These are phyloP conservation scores for Dasyornis broadbenti DNA, from an alignment of 2,113 vertebrate genomes.

Conservation along the genomic window DNA sequence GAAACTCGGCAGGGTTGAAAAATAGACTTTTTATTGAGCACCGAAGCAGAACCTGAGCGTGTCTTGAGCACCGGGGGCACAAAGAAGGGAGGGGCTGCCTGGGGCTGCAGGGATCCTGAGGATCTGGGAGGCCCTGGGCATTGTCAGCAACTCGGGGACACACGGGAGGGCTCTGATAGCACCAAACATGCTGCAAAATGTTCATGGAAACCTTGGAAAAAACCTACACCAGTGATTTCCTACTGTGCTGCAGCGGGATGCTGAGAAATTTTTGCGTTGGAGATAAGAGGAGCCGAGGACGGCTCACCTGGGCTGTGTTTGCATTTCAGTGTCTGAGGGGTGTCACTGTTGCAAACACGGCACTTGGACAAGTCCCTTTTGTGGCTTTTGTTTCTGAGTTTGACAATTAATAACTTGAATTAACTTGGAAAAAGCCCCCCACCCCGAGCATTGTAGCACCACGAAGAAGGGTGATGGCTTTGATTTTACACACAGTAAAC, in stretches of 20 bases:
- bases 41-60: background rate
- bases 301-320: background rate
- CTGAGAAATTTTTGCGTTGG: background rate
- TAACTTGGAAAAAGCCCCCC: background rate
- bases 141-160: background rate
- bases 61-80: background rate
- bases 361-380: background rate
- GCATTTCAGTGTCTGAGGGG: background rate
- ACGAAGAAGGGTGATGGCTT: background rate
- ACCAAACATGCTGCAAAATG: constrained; percentile 1
- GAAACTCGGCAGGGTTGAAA: background rate
- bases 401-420: background rate
- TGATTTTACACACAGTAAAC: constrained; percentile 12
- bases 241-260: background rate
- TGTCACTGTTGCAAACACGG: background rate
- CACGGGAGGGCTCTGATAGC: background rate
- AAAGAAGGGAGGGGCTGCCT: background rate
- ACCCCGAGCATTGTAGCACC: background rate
- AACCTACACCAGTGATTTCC: background rate
- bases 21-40: constrained; percentile 61
- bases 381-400: background rate
- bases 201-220: background rate
- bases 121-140: background rate
- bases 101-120: background rate
- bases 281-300: background rate